These are phyloP conservation scores for Aplysia californica DNA, from an alignment of 1,140 invertebrate genomes.

Conservation along the genomic window DNA sequence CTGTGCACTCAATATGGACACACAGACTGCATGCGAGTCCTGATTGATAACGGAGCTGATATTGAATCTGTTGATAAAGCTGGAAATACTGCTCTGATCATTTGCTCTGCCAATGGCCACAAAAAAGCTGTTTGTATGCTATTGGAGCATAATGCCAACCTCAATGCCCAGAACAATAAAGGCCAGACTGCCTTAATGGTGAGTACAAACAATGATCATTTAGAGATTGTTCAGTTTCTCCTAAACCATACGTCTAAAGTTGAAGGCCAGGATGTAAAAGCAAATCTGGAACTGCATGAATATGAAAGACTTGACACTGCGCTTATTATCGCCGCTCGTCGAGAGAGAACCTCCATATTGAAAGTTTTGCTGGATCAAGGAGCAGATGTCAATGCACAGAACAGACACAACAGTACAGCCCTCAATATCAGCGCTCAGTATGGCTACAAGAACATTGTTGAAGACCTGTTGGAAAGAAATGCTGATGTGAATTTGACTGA, in stretches of 20 bases:
- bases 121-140: constrained; percentile 1
- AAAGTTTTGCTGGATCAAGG: neutral
- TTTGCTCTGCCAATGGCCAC: neutral
- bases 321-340: neutral
- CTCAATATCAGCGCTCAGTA: neutral
- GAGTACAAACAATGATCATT: neutral
- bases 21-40: neutral
- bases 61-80: neutral
- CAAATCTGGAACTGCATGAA: neutral
- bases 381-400: neutral
- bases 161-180: neutral
- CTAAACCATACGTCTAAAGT: neutral
- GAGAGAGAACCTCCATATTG: neutral
- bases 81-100: constrained; percentile 2
- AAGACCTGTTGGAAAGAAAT: neutral
- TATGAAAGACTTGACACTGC: neutral
- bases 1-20: constrained; percentile 6
- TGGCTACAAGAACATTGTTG: neutral
- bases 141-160: neutral
- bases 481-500: neutral
- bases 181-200: neutral
- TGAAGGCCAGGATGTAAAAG: neutral
- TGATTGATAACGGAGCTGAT: neutral
- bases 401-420: neutral
- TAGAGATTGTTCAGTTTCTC: neutral